Base-by-base conservation (phyloP, 64 coral and sea anemone genomes). In the Exaiptasia diaphana region DNA sequence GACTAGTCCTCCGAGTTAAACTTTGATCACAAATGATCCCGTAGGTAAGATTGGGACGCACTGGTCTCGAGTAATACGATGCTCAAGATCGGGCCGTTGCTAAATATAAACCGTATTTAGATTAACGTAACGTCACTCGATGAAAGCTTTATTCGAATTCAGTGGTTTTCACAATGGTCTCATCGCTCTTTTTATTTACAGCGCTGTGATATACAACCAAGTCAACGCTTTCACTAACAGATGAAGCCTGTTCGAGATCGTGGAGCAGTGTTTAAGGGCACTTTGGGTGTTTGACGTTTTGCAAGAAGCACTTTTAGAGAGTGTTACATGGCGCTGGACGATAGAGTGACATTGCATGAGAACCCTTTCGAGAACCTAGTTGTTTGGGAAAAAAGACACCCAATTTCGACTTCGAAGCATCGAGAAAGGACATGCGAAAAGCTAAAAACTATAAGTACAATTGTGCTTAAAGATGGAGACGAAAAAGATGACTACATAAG, bases 31-130 rank as follows among this genome's bases (percentile, higher is more conserved):
- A n/a, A 75, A 27, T 33, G 26, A 29, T 33, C 28, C 11, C 14
- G 25, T 77, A 76, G 31, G 58, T 36, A 52, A 50, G 56, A 68
- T 64, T 30, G 60, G 33, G 32, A 52, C 68, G 60, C 64, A 37
- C 68, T 9, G 75, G 14, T 35, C 37, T 58, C 75, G 45, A 77
- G 83, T 86, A 53, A 45, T 73, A 44, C 33, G 33, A 77, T 67
- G 73, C n/a, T 65, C 40, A 53, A 37, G 57, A 44, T 75, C 53
- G 64, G 36, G 44, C 72, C 87, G 70, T 68, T 93, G 77, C 90
- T 93, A 93, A 87, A 93, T 93, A 93, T 93, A 93, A 89, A 85
- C 91, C 80, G 73, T 83, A 83, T 89, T 95, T 95, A 89, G 91
- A 90, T 90, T 77, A 95, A 89, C 86, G 64, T 85, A 89, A 95